Conservation (phyloP, 2,113 vertebrate species). For the Bubo blakistoni region DNA sequence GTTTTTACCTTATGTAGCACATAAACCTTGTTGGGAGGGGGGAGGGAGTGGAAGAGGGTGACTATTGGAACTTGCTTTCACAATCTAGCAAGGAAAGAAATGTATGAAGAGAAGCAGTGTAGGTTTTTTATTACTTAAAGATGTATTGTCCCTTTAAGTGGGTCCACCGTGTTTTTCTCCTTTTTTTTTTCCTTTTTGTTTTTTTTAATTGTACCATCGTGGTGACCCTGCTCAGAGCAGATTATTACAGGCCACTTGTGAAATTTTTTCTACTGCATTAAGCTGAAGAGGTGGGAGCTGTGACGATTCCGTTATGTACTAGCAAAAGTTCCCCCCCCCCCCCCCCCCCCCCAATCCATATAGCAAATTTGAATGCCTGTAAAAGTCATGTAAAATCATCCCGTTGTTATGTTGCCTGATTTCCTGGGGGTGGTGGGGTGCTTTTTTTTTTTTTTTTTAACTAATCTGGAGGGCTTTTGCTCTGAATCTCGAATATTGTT, state of each 20-base stretch:
- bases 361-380: background rate
- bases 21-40: constrained; percentile 75
- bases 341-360: background rate
- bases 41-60: constrained; percentile 39
- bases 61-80: constrained; percentile 58
- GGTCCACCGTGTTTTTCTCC: background rate
- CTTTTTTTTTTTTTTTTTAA: background rate
- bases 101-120: constrained; percentile 84
- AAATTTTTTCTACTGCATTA: constrained; percentile 17
- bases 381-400: background rate
- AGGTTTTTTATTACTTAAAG: constrained; percentile 77
- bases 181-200: background rate
- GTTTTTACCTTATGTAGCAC: constrained; percentile 94
- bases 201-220: background rate
- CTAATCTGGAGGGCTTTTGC: background rate
- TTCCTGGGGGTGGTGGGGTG: background rate
- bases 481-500: background rate
- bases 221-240: constrained; percentile 41
- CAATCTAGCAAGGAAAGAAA: constrained; percentile 66
- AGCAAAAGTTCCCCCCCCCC: background rate
- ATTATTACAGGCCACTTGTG: background rate
- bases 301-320: constrained; percentile 43
- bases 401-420: background rate
- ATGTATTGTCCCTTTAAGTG: constrained; percentile 74
- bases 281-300: constrained; percentile 51